A percentile compares a stretch with the other conserved stretches of the same genome.
Evolutionary conservation across 1,140 invertebrate species (phyloP).

Genomic region (Cyclina sinensis): DNA sequence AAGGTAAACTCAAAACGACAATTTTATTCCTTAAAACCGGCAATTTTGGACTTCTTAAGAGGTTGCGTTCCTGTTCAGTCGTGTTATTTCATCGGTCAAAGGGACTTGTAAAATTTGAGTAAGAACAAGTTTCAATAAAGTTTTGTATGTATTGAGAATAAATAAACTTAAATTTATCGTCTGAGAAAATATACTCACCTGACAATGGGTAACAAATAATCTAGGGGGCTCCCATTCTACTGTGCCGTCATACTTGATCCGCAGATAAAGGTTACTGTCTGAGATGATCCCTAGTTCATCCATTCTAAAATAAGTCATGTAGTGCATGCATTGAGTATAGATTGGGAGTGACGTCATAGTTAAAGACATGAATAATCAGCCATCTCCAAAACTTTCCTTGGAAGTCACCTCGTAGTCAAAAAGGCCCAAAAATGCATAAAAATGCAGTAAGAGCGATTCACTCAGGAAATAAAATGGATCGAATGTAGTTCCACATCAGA

Average conservation of each 20-base stretch:
- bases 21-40: too few relatives aligned
- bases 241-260: not conserved
- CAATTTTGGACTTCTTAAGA: too few relatives aligned
- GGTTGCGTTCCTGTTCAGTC: too few relatives aligned
- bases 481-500: too few relatives aligned
- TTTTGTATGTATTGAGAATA: too few relatives aligned
- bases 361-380: not conserved
- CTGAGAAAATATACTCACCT: not conserved
- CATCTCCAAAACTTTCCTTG: not conserved
- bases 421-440: not conserved
- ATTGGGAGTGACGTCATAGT: not conserved
- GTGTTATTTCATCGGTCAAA: too few relatives aligned
- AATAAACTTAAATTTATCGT: too few relatives aligned
- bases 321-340: not conserved
- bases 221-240: conserved; percentile 55
- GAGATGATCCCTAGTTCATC: conserved; percentile 34
- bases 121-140: too few relatives aligned
- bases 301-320: conserved; percentile 28
- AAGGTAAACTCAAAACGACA: too few relatives aligned
- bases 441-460: too few relatives aligned
- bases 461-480: too few relatives aligned
- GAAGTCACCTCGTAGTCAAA: not conserved
- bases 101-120: too few relatives aligned
- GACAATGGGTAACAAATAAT: conserved; percentile 46
- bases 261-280: conserved; percentile 12